Conservation (phyloP, 2,113 vertebrate genomes). For the Gallinago undulata region DNA sequence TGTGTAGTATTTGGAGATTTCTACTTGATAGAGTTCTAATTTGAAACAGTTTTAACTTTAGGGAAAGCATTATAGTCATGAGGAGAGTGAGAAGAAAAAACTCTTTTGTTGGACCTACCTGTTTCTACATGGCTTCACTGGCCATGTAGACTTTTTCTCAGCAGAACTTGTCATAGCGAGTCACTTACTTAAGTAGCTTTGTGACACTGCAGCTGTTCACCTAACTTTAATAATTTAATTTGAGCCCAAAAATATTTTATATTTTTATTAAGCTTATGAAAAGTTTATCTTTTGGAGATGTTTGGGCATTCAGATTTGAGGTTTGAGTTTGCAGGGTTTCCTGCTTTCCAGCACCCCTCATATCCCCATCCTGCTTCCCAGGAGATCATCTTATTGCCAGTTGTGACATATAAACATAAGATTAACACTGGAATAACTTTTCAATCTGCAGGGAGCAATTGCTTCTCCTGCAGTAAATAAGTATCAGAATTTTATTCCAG, state of each 20-base stretch:
- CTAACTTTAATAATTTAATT: background rate
- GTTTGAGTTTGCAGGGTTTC: background rate
- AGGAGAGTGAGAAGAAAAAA: background rate
- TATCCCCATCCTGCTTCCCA: rapidly evolving
- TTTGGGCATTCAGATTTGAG: background rate
- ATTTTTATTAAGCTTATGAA: background rate
- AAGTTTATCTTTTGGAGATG: background rate
- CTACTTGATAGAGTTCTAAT: background rate
- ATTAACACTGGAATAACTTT: background rate
- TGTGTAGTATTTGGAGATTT: background rate
- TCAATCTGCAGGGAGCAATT: background rate
- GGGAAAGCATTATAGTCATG: background rate
- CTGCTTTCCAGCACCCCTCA: background rate
- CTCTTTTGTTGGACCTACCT: background rate
- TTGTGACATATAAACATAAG: background rate
- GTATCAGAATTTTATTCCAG: background rate
- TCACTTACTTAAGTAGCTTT: background rate
- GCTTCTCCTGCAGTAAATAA: background rate
- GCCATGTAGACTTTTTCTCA: background rate
- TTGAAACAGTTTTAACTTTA: background rate
- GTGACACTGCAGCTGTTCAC: background rate
- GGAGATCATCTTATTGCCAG: background rate
- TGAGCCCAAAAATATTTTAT: background rate
- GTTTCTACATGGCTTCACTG: background rate
- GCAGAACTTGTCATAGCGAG: background rate